Evolutionary conservation across 2,888 invertebrate genomes (phyloP).

Genomic region (Caprella mutica): DNA sequence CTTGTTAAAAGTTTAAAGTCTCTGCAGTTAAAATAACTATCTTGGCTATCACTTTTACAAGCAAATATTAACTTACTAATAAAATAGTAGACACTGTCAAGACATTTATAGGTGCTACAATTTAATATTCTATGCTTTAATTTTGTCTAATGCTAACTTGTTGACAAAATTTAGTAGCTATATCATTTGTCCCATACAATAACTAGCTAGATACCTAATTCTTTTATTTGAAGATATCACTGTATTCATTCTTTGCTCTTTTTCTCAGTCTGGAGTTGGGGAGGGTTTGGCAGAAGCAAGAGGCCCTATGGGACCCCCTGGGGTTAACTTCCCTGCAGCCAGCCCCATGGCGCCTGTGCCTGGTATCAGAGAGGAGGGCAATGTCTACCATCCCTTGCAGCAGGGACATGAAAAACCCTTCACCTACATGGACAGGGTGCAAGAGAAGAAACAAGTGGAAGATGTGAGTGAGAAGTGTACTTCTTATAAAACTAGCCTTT

Average conservation of each 20-base stretch:
- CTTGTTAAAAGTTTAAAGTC: too few relatives aligned
- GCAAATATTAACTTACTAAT: too few relatives aligned
- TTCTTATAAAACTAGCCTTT: not conserved
- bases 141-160: not conserved
- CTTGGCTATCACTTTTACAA: too few relatives aligned
- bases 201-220: not conserved
- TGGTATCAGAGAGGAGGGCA: slow-evolving; percentile 29
- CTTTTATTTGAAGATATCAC: not conserved
- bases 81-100: too few relatives aligned
- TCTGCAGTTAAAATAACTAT: too few relatives aligned
- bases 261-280: not conserved
- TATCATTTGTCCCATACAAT: not conserved
- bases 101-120: too few relatives aligned
- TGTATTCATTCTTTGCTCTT: not conserved
- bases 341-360: slow-evolving; percentile 30
- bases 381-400: slow-evolving; percentile 30
- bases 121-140: not conserved
- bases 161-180: not conserved
- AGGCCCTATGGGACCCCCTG: not conserved
- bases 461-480: slow-evolving; percentile 18
- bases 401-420: slow-evolving; percentile 11
- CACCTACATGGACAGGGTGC: slow-evolving; percentile 31
- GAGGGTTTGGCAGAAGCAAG: not conserved
- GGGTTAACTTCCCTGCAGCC: not conserved
- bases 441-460: slow-evolving; percentile 20